These are phyloP conservation scores for Achlya flavicornis DNA, from an alignment of 2,888 invertebrate genomes.

Conservation along the genomic window DNA sequence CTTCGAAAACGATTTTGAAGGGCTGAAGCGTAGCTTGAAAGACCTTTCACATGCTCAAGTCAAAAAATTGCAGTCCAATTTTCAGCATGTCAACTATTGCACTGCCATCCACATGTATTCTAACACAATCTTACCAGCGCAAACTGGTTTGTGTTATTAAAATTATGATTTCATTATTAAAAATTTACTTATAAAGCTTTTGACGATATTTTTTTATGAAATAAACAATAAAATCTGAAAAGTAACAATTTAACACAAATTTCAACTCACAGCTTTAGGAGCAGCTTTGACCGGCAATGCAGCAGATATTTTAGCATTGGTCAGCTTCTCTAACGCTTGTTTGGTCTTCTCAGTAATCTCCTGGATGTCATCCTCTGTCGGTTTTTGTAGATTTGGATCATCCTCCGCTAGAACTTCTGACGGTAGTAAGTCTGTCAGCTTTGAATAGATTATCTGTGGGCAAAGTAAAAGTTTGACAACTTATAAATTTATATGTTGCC, in stretches of 20 bases:
- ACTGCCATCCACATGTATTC: no score
- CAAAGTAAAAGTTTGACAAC: background rate
- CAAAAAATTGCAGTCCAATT: no score
- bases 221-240: no score
- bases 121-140: no score
- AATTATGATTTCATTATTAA: no score
- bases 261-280: slow-evolving; percentile 89
- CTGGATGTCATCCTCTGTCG: slow-evolving; percentile 92
- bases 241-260: background rate
- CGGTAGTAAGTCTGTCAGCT: slow-evolving; percentile 95
- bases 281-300: slow-evolving; percentile 98
- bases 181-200: no score
- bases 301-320: slow-evolving; percentile 94
- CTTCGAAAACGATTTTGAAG: no score
- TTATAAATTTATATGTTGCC: background rate
- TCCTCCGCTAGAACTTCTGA: slow-evolving; percentile 95
- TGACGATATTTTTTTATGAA: no score
- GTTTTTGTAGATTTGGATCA: slow-evolving; percentile 95
- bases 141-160: no score
- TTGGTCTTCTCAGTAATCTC: slow-evolving; percentile 96
- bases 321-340: slow-evolving; percentile 93
- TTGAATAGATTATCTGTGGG: slow-evolving; percentile 94
- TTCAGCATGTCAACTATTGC: no score
- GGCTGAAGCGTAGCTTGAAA: no score
- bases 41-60: no score